Conservation (phyloP, 2,113 vertebrate species). For the Aleadryas rufinucha region DNA sequence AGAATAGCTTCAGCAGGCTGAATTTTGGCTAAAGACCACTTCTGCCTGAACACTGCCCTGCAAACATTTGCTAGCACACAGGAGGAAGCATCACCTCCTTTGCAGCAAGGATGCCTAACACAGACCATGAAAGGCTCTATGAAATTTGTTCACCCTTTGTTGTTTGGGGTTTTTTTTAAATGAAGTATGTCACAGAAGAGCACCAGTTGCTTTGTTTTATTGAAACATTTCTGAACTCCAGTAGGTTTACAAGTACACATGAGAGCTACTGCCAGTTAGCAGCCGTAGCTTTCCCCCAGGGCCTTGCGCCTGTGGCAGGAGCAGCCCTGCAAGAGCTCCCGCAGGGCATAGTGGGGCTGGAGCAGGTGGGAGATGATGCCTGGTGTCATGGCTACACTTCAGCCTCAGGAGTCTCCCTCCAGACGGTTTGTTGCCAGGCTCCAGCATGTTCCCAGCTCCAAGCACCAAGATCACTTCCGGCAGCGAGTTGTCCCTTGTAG, state of each 20-base stretch:
- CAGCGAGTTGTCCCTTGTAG: neutral
- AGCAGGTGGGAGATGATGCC: neutral
- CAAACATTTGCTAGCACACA: neutral
- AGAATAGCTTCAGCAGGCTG: neutral
- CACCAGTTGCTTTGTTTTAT: neutral
- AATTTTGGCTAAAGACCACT: neutral
- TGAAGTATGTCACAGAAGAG: neutral
- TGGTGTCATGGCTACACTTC: neutral
- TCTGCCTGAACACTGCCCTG: neutral
- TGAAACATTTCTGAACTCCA: neutral
- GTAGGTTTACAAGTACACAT: neutral
- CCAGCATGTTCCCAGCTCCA: neutral
- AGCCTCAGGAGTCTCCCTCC: neutral
- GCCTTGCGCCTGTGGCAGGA: neutral
- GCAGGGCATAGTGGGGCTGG: accelerated
- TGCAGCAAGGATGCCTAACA: neutral
- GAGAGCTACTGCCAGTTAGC: neutral
- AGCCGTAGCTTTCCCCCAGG: neutral
- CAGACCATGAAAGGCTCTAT: neutral
- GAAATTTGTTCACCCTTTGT: neutral
- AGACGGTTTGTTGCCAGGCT: neutral
- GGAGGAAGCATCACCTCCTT: neutral
- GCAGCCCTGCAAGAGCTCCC: neutral
- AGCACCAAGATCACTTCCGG: neutral
- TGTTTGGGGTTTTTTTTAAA: neutral